Percentiles rank a stretch among this genome's conserved stretches.
Conservation (phyloP, 1,140 invertebrate species). For the Calephelis nemesis region DNA sequence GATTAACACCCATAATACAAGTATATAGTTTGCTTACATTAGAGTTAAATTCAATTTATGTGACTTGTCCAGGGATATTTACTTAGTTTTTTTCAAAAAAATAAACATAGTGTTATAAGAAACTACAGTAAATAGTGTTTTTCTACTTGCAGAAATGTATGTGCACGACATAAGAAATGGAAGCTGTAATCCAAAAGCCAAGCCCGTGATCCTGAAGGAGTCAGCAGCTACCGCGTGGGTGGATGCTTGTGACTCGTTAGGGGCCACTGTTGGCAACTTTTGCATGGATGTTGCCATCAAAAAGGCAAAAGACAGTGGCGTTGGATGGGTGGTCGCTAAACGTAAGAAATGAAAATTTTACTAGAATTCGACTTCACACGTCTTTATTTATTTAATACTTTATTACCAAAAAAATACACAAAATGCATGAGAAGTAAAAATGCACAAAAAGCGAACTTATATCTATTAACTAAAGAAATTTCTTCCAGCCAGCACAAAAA, state of each 20-base stretch:
- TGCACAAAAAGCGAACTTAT: too few species aligned
- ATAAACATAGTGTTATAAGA: too few species aligned
- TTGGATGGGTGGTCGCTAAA: constrained; percentile 91
- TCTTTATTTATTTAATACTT: too few species aligned
- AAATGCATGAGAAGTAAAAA: too few species aligned
- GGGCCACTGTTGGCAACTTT: constrained; percentile 93
- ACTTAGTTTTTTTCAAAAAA: too few species aligned
- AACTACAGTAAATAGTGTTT: background rate
- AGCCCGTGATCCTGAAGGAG: constrained; percentile 86
- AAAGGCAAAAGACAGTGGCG: constrained; percentile 90
- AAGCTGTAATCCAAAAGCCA: constrained; percentile 70
- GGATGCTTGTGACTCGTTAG: constrained; percentile 89
- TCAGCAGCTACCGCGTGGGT: constrained; percentile 89
- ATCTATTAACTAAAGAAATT: too few species aligned
- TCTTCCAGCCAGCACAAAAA: too few species aligned
- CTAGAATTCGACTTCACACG: background rate
- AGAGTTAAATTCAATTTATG: too few species aligned
- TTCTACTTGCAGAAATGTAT: constrained; percentile 80
- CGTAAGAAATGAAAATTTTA: constrained; percentile 58
- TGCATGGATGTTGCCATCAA: constrained; percentile 93
- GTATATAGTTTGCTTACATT: too few species aligned
- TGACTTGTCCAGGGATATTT: too few species aligned
- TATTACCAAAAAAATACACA: too few species aligned
- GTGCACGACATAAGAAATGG: constrained; percentile 81
- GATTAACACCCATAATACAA: too few species aligned